Evolutionary conservation across 2,888 invertebrate species (phyloP).

Genomic region (Thera obeliscata): DNA sequence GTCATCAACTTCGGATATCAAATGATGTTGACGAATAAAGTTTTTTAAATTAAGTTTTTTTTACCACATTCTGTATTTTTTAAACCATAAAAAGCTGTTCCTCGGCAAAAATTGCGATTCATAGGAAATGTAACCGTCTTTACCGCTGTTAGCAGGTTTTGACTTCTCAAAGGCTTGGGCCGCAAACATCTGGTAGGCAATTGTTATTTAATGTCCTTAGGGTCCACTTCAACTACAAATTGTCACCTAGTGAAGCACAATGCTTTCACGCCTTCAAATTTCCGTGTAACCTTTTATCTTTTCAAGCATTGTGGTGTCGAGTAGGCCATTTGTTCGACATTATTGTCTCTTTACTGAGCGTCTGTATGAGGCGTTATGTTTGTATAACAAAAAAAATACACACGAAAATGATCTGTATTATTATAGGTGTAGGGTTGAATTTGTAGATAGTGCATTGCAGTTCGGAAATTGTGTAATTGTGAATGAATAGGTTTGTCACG

Average conservation of each 20-base stretch:
- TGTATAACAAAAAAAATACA: constrained; percentile 56
- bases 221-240: constrained; percentile 75
- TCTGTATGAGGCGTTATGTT: constrained; percentile 73
- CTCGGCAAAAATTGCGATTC: background rate
- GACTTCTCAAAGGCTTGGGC: constrained; percentile 27
- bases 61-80: too few relatives aligned
- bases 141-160: background rate
- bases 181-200: constrained; percentile 70
- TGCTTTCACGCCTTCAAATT: constrained; percentile 74
- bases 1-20: too few relatives aligned
- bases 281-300: constrained; percentile 81
- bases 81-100: too few relatives aligned
- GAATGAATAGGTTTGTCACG: constrained; percentile 75
- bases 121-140: background rate
- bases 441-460: background rate
- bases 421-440: background rate
- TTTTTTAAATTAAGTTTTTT: too few relatives aligned
- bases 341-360: constrained; percentile 67
- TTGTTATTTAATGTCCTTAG: constrained; percentile 72
- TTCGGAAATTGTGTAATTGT: constrained; percentile 56
- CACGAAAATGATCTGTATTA: background rate
- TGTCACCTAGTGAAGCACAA: constrained; percentile 78
- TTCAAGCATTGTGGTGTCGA: constrained; percentile 72
- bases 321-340: constrained; percentile 77
- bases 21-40: too few relatives aligned